phyloP scores from a whole-genome alignment of 1,140 invertebrate genomes.

The Phthorimaea operculella region DNA sequence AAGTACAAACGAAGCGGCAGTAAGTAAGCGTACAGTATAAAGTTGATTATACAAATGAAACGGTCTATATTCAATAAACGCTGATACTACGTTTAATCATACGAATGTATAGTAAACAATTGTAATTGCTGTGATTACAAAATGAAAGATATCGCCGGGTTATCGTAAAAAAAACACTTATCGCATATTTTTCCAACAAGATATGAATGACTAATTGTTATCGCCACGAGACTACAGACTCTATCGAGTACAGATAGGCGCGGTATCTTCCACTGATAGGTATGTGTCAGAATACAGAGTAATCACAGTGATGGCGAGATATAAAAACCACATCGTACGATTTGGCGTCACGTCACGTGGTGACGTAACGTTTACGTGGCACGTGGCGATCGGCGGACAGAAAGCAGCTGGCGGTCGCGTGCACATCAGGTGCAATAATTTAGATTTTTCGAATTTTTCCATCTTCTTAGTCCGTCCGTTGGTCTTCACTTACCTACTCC shows the following conservation, averaged over 20 bases:
- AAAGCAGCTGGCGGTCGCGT: neutral
- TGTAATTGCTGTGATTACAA: neutral
- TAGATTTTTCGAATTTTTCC: no score
- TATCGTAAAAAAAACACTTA: neutral
- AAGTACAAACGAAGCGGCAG: no score
- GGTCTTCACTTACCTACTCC: no score
- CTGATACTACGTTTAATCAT: neutral
- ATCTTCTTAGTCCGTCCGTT: no score
- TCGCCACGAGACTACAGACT: neutral
- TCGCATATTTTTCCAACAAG: neutral
- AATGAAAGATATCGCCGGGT: neutral
- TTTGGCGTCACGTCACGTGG: conserved; percentile 37
- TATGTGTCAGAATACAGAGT: neutral
- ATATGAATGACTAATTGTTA: neutral
- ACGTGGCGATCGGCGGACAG: conserved; percentile 4
- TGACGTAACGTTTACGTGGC: conserved; percentile 32
- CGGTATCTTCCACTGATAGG: conserved; percentile 18
- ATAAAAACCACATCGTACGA: conserved; percentile 47
- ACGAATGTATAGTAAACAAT: neutral
- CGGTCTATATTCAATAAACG: neutral
- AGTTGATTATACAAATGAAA: no score
- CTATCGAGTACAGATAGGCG: conserved; percentile 10
- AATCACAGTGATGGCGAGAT: conserved; percentile 4
- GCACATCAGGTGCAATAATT: neutral
- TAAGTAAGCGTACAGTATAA: no score